phyloP scores from a whole-genome alignment of 2,888 invertebrate species.

The Augiades crinisus region DNA sequence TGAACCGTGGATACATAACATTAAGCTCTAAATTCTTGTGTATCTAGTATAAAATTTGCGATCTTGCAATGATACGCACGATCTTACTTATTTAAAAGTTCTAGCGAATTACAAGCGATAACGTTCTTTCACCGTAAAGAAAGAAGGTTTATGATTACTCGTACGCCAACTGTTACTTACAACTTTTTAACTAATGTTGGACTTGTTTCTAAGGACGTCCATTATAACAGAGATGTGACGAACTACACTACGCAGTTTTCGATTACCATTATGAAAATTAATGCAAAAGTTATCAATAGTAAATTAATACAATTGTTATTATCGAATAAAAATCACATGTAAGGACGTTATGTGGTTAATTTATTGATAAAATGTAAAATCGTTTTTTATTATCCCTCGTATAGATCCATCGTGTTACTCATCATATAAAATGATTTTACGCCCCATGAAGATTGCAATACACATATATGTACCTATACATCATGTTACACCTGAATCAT shows the following conservation, averaged over 20 bases:
- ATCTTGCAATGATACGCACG: slow-evolving; percentile 49
- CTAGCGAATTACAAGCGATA: slow-evolving; percentile 35
- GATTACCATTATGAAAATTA: not conserved
- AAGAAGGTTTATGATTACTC: slow-evolving; percentile 34
- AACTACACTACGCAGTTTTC: slow-evolving; percentile 43
- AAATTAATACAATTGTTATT: too few species aligned
- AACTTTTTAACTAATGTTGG: slow-evolving; percentile 29
- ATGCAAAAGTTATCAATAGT: too few species aligned
- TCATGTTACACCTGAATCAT: too few species aligned
- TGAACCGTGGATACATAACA: slow-evolving; percentile 35
- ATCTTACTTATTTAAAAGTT: slow-evolving; percentile 43
- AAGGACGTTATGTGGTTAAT: too few species aligned
- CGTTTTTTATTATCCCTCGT: too few species aligned
- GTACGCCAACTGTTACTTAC: slow-evolving; percentile 31
- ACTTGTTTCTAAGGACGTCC: slow-evolving; percentile 43
- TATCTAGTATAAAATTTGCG: slow-evolving; percentile 31
- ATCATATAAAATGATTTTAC: too few species aligned
- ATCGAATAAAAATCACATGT: too few species aligned
- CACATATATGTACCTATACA: too few species aligned
- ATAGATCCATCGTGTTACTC: too few species aligned
- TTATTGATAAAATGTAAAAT: too few species aligned
- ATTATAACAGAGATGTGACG: slow-evolving; percentile 42
- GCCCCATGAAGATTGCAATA: too few species aligned
- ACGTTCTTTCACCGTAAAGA: slow-evolving; percentile 29
- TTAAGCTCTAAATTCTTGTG: slow-evolving; percentile 42